Conservation (phyloP, 2,888 invertebrate genomes). For the Polymixis flavicincta region DNA sequence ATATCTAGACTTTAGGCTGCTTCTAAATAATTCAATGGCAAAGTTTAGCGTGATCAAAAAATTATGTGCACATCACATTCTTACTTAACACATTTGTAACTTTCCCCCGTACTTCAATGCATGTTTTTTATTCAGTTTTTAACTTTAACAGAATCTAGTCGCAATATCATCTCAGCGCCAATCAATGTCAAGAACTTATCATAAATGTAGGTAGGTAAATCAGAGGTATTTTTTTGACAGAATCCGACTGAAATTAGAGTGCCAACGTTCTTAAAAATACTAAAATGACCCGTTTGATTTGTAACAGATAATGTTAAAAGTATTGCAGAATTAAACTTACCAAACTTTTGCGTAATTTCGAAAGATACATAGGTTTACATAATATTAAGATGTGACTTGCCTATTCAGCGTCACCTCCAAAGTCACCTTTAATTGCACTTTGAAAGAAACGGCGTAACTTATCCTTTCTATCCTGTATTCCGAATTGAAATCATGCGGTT, state of each 20-base stretch:
- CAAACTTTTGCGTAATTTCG: neutral
- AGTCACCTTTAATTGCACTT: slow-evolving; percentile 4
- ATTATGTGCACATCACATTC: neutral
- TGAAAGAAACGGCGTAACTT: neutral
- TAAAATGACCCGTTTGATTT: neutral
- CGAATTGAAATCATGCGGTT: slow-evolving; percentile 4
- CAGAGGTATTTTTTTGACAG: neutral
- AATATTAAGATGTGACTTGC: neutral
- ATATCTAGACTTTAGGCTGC: no score
- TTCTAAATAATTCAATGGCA: neutral
- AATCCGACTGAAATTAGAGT: neutral
- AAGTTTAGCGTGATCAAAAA: accelerated
- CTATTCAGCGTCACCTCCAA: neutral
- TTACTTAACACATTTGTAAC: neutral
- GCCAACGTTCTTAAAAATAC: neutral
- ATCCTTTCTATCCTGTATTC: neutral
- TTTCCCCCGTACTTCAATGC: neutral
- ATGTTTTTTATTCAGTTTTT: no score
- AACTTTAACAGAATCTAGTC: no score
- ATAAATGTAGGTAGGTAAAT: neutral
- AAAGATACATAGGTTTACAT: neutral
- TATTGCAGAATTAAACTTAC: neutral
- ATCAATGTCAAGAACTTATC: neutral
- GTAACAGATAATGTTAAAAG: neutral
- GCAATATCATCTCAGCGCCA: neutral